Evolutionary conservation across 2,797 vertebrate species (phyloP).

Genomic region (Sebastes iracundus): DNA sequence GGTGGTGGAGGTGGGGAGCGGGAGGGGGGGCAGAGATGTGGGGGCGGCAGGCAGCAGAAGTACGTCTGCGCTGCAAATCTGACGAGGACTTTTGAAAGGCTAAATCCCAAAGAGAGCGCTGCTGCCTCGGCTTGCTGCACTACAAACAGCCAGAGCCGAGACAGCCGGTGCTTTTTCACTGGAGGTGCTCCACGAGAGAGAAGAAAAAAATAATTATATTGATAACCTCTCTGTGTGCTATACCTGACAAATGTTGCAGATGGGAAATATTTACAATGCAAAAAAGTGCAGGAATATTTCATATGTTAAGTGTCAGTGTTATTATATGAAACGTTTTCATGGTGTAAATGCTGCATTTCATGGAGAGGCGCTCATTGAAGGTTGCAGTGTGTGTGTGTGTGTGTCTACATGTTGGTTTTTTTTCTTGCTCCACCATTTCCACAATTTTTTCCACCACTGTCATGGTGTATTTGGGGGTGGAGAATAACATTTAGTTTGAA

Average conservation of each 20-base stretch:
- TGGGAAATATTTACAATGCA: constrained; percentile 59
- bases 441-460: constrained; percentile 56
- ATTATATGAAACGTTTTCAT: constrained; percentile 51
- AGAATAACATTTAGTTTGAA: constrained; percentile 51
- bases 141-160: constrained; percentile 71
- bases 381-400: not conserved
- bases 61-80: constrained; percentile 78
- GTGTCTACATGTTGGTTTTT: not conserved
- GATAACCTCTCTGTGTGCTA: constrained; percentile 53
- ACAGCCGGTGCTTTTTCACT: constrained; percentile 48
- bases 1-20: not conserved
- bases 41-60: constrained; percentile 74
- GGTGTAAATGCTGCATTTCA: constrained; percentile 57
- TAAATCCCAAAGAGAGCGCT: constrained; percentile 75
- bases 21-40: constrained; percentile 65
- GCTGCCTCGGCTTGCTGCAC: constrained; percentile 65
- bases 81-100: constrained; percentile 83
- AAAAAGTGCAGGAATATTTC: constrained; percentile 51
- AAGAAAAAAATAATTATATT: constrained; percentile 65
- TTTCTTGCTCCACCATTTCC: constrained; percentile 36
- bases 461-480: constrained; percentile 56
- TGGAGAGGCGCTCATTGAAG: constrained; percentile 41
- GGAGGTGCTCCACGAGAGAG: constrained; percentile 49
- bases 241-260: constrained; percentile 57
- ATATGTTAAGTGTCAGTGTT: constrained; percentile 45